Evolutionary conservation across 2,888 invertebrate species (phyloP).

Genomic region (Smittia sp.): DNA sequence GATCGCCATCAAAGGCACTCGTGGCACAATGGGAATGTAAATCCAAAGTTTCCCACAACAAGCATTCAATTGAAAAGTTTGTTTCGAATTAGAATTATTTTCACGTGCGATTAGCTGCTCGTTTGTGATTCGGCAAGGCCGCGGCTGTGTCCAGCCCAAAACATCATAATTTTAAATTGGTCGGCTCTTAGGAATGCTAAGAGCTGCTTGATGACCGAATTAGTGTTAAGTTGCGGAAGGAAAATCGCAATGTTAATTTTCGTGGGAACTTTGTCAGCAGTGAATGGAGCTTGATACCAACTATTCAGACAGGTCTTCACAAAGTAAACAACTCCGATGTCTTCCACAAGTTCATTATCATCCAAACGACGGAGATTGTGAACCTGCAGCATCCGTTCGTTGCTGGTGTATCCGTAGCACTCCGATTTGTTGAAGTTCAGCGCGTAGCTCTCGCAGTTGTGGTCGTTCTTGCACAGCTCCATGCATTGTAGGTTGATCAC

Average conservation of each 20-base stretch:
- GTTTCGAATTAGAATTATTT: conserved; percentile 24
- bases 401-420: conserved; percentile 51
- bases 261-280: neutral
- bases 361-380: conserved; percentile 47
- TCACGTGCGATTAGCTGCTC: conserved; percentile 27
- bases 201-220: neutral
- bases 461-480: conserved; percentile 48
- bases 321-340: conserved; percentile 51
- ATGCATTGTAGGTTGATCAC: conserved; percentile 31
- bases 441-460: conserved; percentile 51
- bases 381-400: conserved; percentile 45
- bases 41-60: neutral
- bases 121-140: neutral
- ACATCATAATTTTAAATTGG: neutral
- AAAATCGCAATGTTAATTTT: neutral
- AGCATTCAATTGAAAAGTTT: neutral
- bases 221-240: neutral
- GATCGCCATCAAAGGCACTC: neutral
- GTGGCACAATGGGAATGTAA: neutral
- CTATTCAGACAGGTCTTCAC: conserved; percentile 52
- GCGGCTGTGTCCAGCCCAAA: neutral
- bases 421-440: conserved; percentile 49
- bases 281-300: conserved; percentile 43
- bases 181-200: neutral
- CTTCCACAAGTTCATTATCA: conserved; percentile 48